Conservation (phyloP, 37 sponge, comb jelly and placozoan genomes). For the Cliona cf. orientalis region DNA sequence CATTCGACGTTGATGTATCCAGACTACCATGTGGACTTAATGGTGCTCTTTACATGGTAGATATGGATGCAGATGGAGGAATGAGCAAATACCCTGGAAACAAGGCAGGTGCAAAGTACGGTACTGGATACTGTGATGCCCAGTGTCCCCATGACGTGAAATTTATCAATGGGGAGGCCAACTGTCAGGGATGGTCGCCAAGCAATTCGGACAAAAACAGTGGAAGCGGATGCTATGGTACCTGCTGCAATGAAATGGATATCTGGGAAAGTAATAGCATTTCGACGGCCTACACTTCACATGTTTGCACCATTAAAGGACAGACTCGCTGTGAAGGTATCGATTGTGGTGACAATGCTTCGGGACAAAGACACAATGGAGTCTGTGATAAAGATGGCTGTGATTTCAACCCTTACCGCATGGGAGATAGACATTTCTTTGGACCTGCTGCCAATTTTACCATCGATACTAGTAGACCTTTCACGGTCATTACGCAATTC, state of each 20-base stretch:
- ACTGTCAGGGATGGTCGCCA: constrained; percentile 30
- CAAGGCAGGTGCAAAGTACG: constrained; percentile 49
- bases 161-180: constrained; percentile 55
- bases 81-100: constrained; percentile 33
- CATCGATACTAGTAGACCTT: constrained; percentile 29
- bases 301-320: constrained; percentile 43
- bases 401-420: constrained; percentile 55
- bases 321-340: constrained; percentile 36
- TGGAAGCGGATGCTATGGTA: constrained; percentile 38
- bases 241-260: constrained; percentile 52
- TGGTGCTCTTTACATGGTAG: constrained; percentile 47
- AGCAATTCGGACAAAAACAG: constrained; percentile 20
- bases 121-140: constrained; percentile 54
- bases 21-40: constrained; percentile 48
- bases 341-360: constrained; percentile 29
- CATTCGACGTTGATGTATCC: constrained; percentile 52
- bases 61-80: constrained; percentile 54
- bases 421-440: constrained; percentile 40
- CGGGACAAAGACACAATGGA: constrained; percentile 23
- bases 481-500: constrained; percentile 50
- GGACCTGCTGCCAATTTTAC: constrained; percentile 36
- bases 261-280: constrained; percentile 42
- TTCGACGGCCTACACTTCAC: constrained; percentile 39
- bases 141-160: constrained; percentile 52
- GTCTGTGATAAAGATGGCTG: constrained; percentile 53